These are phyloP conservation scores for Pseudomyrmex concolor DNA, from an alignment of 1,140 invertebrate genomes.

Conservation along the genomic window DNA sequence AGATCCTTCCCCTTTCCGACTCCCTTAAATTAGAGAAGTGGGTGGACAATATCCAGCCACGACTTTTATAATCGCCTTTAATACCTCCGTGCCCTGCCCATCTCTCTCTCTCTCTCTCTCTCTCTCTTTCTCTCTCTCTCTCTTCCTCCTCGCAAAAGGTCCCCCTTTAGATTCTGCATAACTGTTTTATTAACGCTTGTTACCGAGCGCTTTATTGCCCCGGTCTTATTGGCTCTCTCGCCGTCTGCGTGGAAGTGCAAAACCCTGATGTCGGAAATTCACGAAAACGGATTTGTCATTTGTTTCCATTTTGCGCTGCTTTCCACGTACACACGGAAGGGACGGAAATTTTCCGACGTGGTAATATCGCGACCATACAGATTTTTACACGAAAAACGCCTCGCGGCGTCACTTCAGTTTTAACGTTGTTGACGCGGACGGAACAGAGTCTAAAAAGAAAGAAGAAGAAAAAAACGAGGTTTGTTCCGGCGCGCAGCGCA, in stretches of 20 bases:
- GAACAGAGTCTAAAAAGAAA: slow-evolving; percentile 42
- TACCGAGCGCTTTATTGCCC: slow-evolving; percentile 1
- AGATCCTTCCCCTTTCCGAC: neutral
- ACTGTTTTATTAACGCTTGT: slow-evolving; percentile 28
- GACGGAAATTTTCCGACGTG: neutral
- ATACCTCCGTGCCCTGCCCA: neutral
- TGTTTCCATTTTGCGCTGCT: neutral
- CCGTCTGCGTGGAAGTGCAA: neutral
- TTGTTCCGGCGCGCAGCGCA: slow-evolving; percentile 33
- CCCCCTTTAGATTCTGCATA: slow-evolving; percentile 16
- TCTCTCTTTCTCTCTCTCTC: too few species aligned
- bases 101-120: too few species aligned
- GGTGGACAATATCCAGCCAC: neutral
- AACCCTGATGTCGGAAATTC: neutral
- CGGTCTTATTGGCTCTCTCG: neutral
- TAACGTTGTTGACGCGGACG: slow-evolving; percentile 4
- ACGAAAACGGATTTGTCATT: neutral
- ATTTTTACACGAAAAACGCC: slow-evolving; percentile 8
- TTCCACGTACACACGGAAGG: neutral
- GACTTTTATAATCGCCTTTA: slow-evolving; percentile 58
- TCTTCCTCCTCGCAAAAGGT: neutral
- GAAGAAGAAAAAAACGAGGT: slow-evolving; percentile 4
- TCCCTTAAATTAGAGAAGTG: slow-evolving; percentile 45
- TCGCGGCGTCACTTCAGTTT: neutral
- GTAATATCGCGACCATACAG: neutral